These are phyloP conservation scores for Cynoglossus semilaevis DNA, from an alignment of 2,113 vertebrate species.

Conservation along the genomic window DNA sequence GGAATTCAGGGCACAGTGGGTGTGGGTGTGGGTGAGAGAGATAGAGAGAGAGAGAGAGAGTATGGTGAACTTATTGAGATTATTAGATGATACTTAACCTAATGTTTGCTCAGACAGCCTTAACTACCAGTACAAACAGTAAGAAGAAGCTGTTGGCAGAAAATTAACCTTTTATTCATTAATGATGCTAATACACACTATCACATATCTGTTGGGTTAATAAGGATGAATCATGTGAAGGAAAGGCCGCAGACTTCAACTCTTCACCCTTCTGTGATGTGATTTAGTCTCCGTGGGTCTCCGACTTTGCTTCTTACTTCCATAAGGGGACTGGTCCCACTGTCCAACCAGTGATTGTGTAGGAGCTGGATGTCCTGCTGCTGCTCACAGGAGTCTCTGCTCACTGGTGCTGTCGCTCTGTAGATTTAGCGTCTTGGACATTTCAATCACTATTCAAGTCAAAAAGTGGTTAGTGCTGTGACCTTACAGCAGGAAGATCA, in stretches of 20 bases:
- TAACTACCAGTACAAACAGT: neutral
- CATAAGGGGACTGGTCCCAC: slow-evolving; percentile 22
- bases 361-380: slow-evolving; percentile 12
- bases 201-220: too few species aligned
- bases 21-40: neutral
- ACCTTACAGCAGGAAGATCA: too few species aligned
- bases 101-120: neutral
- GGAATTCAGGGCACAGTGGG: neutral
- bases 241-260: too few species aligned
- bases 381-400: neutral
- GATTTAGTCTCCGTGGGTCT: too few species aligned
- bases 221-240: too few species aligned
- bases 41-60: too few species aligned
- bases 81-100: neutral
- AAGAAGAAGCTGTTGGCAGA: neutral
- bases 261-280: too few species aligned
- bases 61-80: neutral
- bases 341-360: slow-evolving; percentile 7
- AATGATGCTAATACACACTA: neutral
- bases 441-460: too few species aligned
- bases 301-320: too few species aligned
- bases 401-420: slow-evolving; percentile 2
- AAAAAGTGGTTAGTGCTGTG: too few species aligned
- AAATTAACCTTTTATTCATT: neutral
- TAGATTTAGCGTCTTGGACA: neutral